Base-by-base conservation (phyloP, 2,113 vertebrate genomes). In the Jaculus jaculus region DNA sequence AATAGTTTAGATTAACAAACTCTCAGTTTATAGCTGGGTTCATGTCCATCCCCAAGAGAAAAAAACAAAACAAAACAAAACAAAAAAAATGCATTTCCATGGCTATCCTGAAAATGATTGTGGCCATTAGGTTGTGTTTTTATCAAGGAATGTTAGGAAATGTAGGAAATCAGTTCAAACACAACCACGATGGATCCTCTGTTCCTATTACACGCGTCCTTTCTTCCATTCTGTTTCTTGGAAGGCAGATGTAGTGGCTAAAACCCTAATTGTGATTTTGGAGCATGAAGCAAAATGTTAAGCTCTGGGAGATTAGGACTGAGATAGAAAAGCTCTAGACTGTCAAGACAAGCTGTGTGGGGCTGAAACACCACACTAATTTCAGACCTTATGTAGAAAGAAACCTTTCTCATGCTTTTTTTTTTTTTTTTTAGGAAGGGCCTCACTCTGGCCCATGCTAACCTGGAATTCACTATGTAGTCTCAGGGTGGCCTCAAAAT, bases 151-250 rank as follows among this genome's bases (percentile, higher is more conserved):
- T 74, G 8, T 72, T 37, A 42, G 47, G n/a, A n/a, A n/a, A n/a
- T 54, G 16, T 34, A 42, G 65, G 7, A 16, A 60, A 47, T 11
- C 6, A 73, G 16, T 54, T 39, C 71, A 75, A 78, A 80, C 17
- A 61, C 11, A 81, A 32, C 1, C 11, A 39, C 7, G 1, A 12
- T 51, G 6, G 3, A 12, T 5, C 8, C 8, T 71, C 39, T 42
- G 11, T 5, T 61, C 34, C 10, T 20, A 13, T 54, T 72, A 15
- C 12, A 0, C 2, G 32, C 54, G 23, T 0, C 17, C 3, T 18
- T 75, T 93, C 61, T 21, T 58, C n/a, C 10, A 37, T 42, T 23
- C 15, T 47, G 8, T 7, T 72, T 34, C 72, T 47, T 47, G 32
- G 54, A 84, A 82, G 74, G 15, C 15, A 61, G 8, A 37, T 30